Evolutionary conservation across 2,797 vertebrate species (phyloP), one percentile per base, ranked within the genome.

Genomic region (Orestias chungarensis): DNA sequence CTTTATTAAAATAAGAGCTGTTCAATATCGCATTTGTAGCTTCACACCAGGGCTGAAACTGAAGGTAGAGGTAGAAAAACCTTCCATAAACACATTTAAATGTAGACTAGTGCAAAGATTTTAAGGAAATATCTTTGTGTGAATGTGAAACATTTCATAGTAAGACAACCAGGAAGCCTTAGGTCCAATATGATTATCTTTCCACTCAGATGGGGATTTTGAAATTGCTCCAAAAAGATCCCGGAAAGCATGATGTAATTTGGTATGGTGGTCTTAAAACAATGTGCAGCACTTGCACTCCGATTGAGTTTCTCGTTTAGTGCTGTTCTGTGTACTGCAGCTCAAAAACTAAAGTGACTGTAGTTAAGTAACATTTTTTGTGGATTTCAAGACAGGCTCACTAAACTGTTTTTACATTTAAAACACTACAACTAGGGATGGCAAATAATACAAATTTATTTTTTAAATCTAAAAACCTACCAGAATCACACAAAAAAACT

Each of bases 261-360:
- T 25, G 25, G 50, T 12, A 0, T 25, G 49, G 7, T 49, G 46
- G 20, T 1, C 46, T 49, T 49, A 49, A 1, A 18, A n/a, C 1
- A 23, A 35, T 46, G 33, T n/a, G 66, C 31, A 46, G 25, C 70
- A 69, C 73, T 71, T 74, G 42, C 43, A n/a, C 25, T 31, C 59
- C 25, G 33, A 40, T 20, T 33, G 38, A 46, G 14, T 33, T 49
- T 33, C 50, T 40, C 20, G 9, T 62, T 44, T 27, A 4, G 25
- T 46, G 42, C 42, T 20, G 38, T n/a, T 10, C 23, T 64, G 14
- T 43, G 14, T 49, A 49, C 38, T 57, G 64, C 46, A 38, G n/a
- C 62, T 73, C 66, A 68, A 27, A 50, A 59, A 57, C 59, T n/a
- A 15, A 74, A 65, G 66, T 82, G 73, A 7, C 49, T 50, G 1